These are phyloP conservation scores for Liparis tanakae DNA, from an alignment of 2,797 vertebrate species.

Conservation along the genomic window DNA sequence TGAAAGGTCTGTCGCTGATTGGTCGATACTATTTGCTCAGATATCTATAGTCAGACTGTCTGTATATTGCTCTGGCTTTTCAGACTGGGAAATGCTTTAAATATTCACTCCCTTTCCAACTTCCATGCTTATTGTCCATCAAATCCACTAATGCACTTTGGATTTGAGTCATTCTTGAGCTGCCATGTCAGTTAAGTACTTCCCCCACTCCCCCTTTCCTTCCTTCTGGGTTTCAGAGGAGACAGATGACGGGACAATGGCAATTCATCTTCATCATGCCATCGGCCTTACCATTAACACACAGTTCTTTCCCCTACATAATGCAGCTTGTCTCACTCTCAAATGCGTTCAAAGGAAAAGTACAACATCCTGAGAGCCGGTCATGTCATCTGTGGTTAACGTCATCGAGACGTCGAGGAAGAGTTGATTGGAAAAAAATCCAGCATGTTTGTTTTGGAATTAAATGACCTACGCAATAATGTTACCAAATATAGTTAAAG, in stretches of 20 bases:
- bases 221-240: conserved; percentile 31
- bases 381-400: conserved; percentile 62
- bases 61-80: conserved; percentile 24
- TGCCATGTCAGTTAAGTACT: conserved; percentile 46
- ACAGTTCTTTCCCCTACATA: conserved; percentile 58
- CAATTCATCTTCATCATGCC: conserved; percentile 59
- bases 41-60: conserved; percentile 25
- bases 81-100: conserved; percentile 21
- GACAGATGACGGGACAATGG: conserved; percentile 57
- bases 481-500: not conserved
- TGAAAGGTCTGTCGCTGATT: conserved; percentile 41
- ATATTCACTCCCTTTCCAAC: conserved; percentile 30
- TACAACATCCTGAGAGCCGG: conserved; percentile 64
- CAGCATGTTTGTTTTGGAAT: conserved; percentile 19
- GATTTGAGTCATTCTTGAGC: conserved; percentile 62
- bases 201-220: not conserved
- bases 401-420: conserved; percentile 42
- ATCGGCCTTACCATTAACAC: conserved; percentile 56
- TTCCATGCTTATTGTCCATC: conserved; percentile 55
- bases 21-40: conserved; percentile 28
- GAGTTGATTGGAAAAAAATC: conserved; percentile 24
- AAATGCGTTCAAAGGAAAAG: conserved; percentile 54
- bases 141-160: conserved; percentile 65
- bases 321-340: conserved; percentile 58
- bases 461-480: conserved; percentile 19